Conservation (phyloP, 2,113 vertebrate species). For the Paedocypris sp. region DNA sequence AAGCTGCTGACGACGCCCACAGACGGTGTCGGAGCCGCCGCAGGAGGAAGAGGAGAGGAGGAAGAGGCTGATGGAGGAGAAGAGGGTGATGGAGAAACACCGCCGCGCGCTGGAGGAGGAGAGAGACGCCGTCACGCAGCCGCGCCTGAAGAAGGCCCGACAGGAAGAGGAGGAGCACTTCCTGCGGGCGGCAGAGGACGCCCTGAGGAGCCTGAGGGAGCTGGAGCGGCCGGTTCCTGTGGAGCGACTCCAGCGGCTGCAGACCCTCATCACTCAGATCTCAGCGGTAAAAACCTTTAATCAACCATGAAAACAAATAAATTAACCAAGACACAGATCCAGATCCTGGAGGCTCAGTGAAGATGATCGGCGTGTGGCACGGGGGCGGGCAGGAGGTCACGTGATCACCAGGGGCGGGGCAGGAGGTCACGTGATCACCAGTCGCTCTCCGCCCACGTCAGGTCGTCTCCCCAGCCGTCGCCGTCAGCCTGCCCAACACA, state of each 20-base stretch:
- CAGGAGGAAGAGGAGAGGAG: constrained; percentile 57
- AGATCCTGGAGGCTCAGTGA: too few species aligned
- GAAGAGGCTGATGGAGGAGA: constrained; percentile 66
- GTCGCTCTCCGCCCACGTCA: constrained; percentile 77
- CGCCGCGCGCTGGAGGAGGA: constrained; percentile 33
- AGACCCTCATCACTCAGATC: constrained; percentile 51
- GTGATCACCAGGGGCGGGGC: too few species aligned
- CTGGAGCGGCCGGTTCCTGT: constrained; percentile 45
- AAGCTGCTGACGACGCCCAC: too few species aligned
- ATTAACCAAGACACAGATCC: too few species aligned
- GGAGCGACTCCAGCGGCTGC: constrained; percentile 71
- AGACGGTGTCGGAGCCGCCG: too few species aligned
- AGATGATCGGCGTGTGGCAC: too few species aligned
- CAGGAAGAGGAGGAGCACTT: constrained; percentile 64
- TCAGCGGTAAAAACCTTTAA: background rate
- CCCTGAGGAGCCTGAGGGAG: constrained; percentile 62
- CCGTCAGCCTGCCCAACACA: constrained; percentile 64
- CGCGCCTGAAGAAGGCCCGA: constrained; percentile 68
- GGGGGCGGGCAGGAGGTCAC: too few species aligned
- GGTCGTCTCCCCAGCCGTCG: constrained; percentile 83
- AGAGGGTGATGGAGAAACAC: constrained; percentile 41
- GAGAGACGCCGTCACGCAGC: constrained; percentile 66
- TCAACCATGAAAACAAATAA: constrained; percentile 9
- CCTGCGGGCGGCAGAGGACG: constrained; percentile 57
- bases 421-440: too few species aligned